Evolutionary conservation across 2,797 vertebrate species (phyloP).

Genomic region (Parauchenoglanis punctatus): DNA sequence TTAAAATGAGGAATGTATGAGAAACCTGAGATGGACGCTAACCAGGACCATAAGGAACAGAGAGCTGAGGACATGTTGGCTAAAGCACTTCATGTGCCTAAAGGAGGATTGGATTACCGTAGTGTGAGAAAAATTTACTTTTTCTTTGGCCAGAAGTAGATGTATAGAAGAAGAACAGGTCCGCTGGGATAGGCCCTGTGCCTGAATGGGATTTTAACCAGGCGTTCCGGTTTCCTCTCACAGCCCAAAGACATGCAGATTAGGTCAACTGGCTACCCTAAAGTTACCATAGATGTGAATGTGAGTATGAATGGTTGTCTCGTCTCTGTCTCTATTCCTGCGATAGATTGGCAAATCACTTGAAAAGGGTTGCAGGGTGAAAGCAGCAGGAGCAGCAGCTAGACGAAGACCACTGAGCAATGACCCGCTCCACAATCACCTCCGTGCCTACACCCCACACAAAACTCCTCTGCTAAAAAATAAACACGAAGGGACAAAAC

Average conservation of each 20-base stretch:
- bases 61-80: conserved; percentile 9
- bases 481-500: neutral
- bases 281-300: too few relatives aligned
- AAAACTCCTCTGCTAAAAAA: neutral
- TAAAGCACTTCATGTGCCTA: neutral
- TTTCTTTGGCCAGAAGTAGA: neutral
- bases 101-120: neutral
- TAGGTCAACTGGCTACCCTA: too few relatives aligned
- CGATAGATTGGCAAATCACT: neutral
- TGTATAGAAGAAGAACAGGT: neutral
- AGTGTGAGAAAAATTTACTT: neutral
- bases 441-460: neutral
- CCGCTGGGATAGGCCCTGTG: neutral
- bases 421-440: neutral
- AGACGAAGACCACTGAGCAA: neutral
- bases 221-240: too few relatives aligned
- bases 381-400: neutral
- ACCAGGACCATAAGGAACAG: neutral
- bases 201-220: too few relatives aligned
- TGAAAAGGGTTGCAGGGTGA: neutral
- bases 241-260: too few relatives aligned
- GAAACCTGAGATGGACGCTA: conserved; percentile 11
- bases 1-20: conserved; percentile 2
- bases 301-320: too few relatives aligned
- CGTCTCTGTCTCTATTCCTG: too few relatives aligned